Base-by-base conservation (phyloP, 2,888 invertebrate species). In the Pollenia labialis region DNA sequence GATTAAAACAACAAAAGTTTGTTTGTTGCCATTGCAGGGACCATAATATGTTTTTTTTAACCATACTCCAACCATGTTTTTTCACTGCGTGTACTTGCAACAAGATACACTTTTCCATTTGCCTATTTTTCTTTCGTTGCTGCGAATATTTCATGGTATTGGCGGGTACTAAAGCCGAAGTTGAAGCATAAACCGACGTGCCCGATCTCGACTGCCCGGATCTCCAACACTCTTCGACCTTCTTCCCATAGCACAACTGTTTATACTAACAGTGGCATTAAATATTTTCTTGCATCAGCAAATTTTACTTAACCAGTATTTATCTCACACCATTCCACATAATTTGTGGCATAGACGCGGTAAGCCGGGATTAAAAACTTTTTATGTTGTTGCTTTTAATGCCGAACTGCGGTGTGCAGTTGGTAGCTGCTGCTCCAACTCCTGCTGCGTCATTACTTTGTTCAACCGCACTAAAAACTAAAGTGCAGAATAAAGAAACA, bases 321-420 rank as follows among this genome's bases (percentile, higher is more conserved):
- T 75, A 75, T 71, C 56, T 80, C 74, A 79, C 81, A 77, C 77
- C 75, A 50, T 69, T 50, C n/a, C 56, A 40, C 52, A 69, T 62
- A 85, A 68, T 52, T 86, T 86, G 82, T 23, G 85, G 82, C 54
- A 85, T 82, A 83, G 85, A 86, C 85, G 85, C 69, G 85, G 82
- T 86, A 82, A 86, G 85, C 82, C 79, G 56, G 82, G 82, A 86
- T 82, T 86, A 86, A 86, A 85, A 82, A 79, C 79, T 74, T 85
- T 85, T 81, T 69, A 75, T 58, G 48, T 79, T 85, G 58, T 76
- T 76, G 18, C 54, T 81, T 16, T 54, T 80, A 74, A 71, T 76
- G 52, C 48, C 12, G 52, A 71, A 58, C 66, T 75, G 66, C 12
- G 68, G 56, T 32, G 11, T 52, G 32, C 16, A 32, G 12, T 4